These are phyloP conservation scores for Oryzias woworae DNA, from an alignment of 2,113 vertebrate genomes.

Conservation along the genomic window DNA sequence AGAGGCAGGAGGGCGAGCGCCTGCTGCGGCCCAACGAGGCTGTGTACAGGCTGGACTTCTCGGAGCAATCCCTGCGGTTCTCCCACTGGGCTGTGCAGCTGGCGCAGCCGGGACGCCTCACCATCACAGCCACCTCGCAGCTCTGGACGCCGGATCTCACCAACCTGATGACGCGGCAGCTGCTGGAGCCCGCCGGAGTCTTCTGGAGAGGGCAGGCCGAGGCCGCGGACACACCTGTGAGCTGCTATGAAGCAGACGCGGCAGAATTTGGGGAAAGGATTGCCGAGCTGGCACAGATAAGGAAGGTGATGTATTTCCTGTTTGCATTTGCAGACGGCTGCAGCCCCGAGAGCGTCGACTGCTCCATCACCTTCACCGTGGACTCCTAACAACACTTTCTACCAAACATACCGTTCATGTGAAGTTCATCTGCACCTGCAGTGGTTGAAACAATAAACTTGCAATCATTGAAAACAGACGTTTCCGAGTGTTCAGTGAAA, in stretches of 20 bases:
- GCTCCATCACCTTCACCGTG: conserved; percentile 80
- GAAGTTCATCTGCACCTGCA: conserved; percentile 2
- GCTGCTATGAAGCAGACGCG: conserved; percentile 85
- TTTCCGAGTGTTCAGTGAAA: no score
- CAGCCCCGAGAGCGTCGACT: conserved; percentile 79
- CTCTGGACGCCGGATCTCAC: conserved; percentile 96
- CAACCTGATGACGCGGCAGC: conserved; percentile 90
- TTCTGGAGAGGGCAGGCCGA: conserved; percentile 82
- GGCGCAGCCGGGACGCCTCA: conserved; percentile 77
- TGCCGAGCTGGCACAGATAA: conserved; percentile 85
- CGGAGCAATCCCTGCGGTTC: conserved; percentile 80
- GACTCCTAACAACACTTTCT: conserved; percentile 28
- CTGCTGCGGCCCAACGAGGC: conserved; percentile 82
- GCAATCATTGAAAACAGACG: no score
- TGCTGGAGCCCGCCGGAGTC: conserved; percentile 85
- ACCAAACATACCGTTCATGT: neutral
- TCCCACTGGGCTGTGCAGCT: conserved; percentile 80
- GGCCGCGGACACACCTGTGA: conserved; percentile 7
- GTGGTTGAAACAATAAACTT: neutral
- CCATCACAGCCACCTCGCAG: conserved; percentile 88
- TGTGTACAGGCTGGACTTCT: conserved; percentile 86
- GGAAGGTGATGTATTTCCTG: conserved; percentile 95
- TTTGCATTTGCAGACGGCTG: conserved; percentile 81
- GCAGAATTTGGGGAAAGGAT: conserved; percentile 92
- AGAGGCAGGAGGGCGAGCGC: conserved; percentile 86